Evolutionary conservation across 2,113 vertebrate genomes (phyloP).

Genomic region (Pholis gunnellus): DNA sequence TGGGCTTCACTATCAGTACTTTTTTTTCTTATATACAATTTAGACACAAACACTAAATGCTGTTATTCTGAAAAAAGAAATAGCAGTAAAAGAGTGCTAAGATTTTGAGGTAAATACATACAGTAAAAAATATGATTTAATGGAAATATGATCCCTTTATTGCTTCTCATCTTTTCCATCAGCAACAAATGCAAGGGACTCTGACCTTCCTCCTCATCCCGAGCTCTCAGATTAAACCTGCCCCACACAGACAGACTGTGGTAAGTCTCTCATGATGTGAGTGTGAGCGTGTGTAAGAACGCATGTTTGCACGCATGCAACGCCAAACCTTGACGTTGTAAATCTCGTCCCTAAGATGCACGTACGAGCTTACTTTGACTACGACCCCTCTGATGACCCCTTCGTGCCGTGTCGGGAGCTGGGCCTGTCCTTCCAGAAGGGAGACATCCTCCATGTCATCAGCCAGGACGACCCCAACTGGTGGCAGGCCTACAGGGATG

Average conservation of each 20-base stretch:
- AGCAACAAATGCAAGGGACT: slow-evolving; percentile 97
- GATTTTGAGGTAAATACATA: not conserved
- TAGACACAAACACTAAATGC: not conserved
- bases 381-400: slow-evolving; percentile 95
- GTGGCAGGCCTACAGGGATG: slow-evolving; percentile 98
- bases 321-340: slow-evolving; percentile 8
- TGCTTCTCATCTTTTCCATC: slow-evolving; percentile 50
- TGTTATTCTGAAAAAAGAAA: not conserved
- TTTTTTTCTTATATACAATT: too few relatives aligned
- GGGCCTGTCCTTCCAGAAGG: slow-evolving; percentile 94
- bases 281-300: not conserved
- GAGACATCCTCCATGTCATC: slow-evolving; percentile 96
- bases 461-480: slow-evolving; percentile 98
- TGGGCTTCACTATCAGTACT: not conserved
- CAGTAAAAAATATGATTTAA: not conserved
- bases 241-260: slow-evolving; percentile 90
- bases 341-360: slow-evolving; percentile 86
- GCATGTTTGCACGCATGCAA: slow-evolving; percentile 15
- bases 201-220: slow-evolving; percentile 96
- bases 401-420: slow-evolving; percentile 96
- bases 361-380: slow-evolving; percentile 94
- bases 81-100: not conserved
- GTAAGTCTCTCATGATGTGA: slow-evolving; percentile 83
- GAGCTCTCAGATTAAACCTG: slow-evolving; percentile 90
- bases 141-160: slow-evolving; percentile 14